Evolutionary conservation across 2,888 invertebrate species (phyloP), one percentile per base, ranked within the genome.

Genomic region (Rapana venosa): DNA sequence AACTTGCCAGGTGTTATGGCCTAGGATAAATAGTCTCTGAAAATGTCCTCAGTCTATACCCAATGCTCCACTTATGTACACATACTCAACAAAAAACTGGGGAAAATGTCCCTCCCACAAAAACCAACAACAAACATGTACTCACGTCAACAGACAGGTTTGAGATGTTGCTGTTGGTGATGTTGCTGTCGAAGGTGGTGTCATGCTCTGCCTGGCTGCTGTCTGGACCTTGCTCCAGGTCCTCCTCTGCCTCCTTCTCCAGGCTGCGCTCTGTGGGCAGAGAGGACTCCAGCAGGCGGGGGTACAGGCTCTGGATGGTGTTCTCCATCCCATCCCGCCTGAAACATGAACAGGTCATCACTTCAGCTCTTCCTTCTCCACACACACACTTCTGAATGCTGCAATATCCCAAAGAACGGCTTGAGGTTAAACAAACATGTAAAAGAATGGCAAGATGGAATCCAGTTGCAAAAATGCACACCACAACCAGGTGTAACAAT

Each of bases 271-370:
- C 22, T 22, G 22, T 22, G 22, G 36, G 81, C 30, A 36, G 81
- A 8, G 36, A 36, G 30, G 88, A 36, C 47, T 61, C 56, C 15
- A 66, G 81, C 22, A 93, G 93, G 77, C 92, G 91, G 47, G 92
- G 92, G 90, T 94, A 94, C 84, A 94, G 91, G 85, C 92, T 92
- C 4, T 93, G 92, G 32, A 94, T 94, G 4, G 94, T 94, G 90
- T 93, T 93, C 90, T 94, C 94, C 91, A 94, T 92, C 88, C 70
- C 90, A 30, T 90, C 88, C 26, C n/a, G 84, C 32, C 90, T 87
- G 74, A 26, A 90, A 87, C 70, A n/a, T n/a, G n/a, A n/a, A n/a
- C 47, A 47, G 47, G 47, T 47, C 47, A 47, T 47, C 47, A 47
- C 47, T 47, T 47, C 47, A 47, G 47, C 47, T 47, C 47, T 47